A percentile compares a stretch with the other conserved stretches of the same genome.
These are phyloP conservation scores for Conchocele bisecta DNA, from an alignment of 2,888 invertebrate species.

Conservation along the genomic window DNA sequence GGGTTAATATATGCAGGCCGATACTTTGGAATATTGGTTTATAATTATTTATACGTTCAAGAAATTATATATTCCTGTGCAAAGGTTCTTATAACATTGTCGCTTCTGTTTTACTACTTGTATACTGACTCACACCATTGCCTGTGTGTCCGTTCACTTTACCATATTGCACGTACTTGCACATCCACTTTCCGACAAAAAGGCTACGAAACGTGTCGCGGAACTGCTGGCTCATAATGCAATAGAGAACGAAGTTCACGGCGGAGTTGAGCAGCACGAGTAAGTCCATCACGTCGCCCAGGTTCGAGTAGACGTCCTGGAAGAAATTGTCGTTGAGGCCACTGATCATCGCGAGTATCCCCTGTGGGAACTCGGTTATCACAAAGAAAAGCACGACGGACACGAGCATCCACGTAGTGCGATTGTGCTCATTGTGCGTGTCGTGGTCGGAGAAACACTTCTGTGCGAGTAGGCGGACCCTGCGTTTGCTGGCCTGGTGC, in stretches of 20 bases:
- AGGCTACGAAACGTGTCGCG: conserved; percentile 85
- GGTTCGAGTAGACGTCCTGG: conserved; percentile 85
- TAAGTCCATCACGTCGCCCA: conserved; percentile 93
- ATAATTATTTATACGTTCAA: too few relatives aligned
- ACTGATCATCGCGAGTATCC: conserved; percentile 87
- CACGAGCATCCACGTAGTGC: conserved; percentile 94
- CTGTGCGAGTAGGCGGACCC: conserved; percentile 76
- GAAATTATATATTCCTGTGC: too few relatives aligned
- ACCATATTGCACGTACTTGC: conserved; percentile 38
- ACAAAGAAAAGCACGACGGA: conserved; percentile 93
- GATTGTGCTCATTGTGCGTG: conserved; percentile 84
- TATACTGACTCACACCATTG: conserved; percentile 50
- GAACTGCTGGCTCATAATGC: conserved; percentile 97
- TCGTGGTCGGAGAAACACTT: conserved; percentile 78
- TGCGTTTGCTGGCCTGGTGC: conserved; percentile 77
- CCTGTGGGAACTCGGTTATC: conserved; percentile 95
- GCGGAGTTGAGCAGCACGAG: conserved; percentile 95
- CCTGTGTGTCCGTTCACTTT: conserved; percentile 54
- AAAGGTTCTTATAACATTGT: conserved; percentile 72
- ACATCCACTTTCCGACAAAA: conserved; percentile 64
- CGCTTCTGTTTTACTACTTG: conserved; percentile 71
- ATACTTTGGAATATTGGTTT: too few relatives aligned
- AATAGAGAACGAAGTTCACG: conserved; percentile 96
- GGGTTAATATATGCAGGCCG: too few relatives aligned
- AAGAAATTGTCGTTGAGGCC: conserved; percentile 85